phyloP scores from a whole-genome alignment of 1,140 invertebrate genomes.

The Meloidogyne floridensis region DNA sequence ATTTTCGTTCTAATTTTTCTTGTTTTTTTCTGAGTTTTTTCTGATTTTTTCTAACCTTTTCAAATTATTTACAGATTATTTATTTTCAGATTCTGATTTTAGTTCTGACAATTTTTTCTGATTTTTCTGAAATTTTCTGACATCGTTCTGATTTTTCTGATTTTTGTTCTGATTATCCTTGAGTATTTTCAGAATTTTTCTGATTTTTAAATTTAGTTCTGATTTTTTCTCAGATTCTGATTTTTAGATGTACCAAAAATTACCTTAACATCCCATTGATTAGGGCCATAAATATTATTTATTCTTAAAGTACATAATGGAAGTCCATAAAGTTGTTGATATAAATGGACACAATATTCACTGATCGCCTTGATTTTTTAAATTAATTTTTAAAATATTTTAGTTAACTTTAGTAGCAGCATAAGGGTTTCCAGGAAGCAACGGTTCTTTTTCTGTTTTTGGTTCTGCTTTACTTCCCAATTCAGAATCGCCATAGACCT shows the following conservation, averaged over 20 bases:
- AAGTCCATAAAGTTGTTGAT: slow-evolving; percentile 48
- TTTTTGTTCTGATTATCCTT: too few species aligned
- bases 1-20: too few species aligned
- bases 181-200: not conserved
- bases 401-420: slow-evolving; percentile 65
- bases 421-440: slow-evolving; percentile 66
- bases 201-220: not conserved
- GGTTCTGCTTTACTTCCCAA: slow-evolving; percentile 49
- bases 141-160: too few species aligned
- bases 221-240: slow-evolving; percentile 15
- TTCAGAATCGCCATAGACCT: slow-evolving; percentile 65
- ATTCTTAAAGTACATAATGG: slow-evolving; percentile 66
- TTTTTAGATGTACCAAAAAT: not conserved
- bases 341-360: slow-evolving; percentile 56
- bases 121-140: too few species aligned
- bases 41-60: too few species aligned
- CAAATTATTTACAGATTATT: too few species aligned
- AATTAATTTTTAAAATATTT: slow-evolving; percentile 16
- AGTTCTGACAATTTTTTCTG: too few species aligned
- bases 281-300: slow-evolving; percentile 67
- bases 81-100: too few species aligned
- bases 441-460: slow-evolving; percentile 50
- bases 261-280: slow-evolving; percentile 66
- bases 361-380: slow-evolving; percentile 49
- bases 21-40: too few species aligned